These are phyloP conservation scores for Falco cherrug DNA, from an alignment of 2,797 vertebrate genomes.

Conservation along the genomic window DNA sequence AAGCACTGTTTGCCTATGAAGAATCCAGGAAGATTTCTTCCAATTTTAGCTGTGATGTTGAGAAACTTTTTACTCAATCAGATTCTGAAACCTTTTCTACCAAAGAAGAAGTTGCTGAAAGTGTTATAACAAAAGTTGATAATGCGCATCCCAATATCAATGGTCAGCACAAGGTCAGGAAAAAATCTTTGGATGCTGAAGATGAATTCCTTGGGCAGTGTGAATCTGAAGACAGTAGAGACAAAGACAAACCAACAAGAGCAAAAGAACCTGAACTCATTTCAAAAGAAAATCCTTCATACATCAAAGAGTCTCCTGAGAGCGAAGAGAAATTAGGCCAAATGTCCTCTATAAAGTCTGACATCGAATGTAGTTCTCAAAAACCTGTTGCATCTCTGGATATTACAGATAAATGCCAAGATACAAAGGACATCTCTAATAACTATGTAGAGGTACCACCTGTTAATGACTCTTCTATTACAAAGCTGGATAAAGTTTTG, in stretches of 20 bases:
- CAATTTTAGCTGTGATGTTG: slow-evolving; percentile 2
- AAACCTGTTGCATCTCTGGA: slow-evolving; percentile 7
- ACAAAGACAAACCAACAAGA: slow-evolving; percentile 14
- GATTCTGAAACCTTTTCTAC: slow-evolving; percentile 44
- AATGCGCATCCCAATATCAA: background rate
- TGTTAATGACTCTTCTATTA: background rate
- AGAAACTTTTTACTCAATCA: background rate
- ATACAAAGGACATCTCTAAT: background rate
- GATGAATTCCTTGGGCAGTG: background rate
- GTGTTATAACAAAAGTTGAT: slow-evolving; percentile 6
- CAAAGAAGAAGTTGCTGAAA: slow-evolving; percentile 66
- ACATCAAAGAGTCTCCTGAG: background rate
- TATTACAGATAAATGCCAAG: slow-evolving; percentile 23
- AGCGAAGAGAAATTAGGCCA: slow-evolving; percentile 6
- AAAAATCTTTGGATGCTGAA: background rate
- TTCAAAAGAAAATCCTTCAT: slow-evolving; percentile 34
- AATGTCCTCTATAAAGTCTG: background rate
- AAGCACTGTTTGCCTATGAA: slow-evolving; percentile 15
- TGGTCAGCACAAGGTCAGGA: slow-evolving; percentile 14
- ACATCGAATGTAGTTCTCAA: slow-evolving; percentile 47
- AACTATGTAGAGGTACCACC: background rate
- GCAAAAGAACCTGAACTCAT: slow-evolving; percentile 27
- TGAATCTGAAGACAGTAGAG: background rate
- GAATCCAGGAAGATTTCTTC: background rate
- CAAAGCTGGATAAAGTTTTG: slow-evolving; percentile 26